Percentiles rank a stretch among this genome's conserved stretches.
Evolutionary conservation across 2,113 vertebrate genomes (phyloP).

Genomic region (Apteryx mantelli): DNA sequence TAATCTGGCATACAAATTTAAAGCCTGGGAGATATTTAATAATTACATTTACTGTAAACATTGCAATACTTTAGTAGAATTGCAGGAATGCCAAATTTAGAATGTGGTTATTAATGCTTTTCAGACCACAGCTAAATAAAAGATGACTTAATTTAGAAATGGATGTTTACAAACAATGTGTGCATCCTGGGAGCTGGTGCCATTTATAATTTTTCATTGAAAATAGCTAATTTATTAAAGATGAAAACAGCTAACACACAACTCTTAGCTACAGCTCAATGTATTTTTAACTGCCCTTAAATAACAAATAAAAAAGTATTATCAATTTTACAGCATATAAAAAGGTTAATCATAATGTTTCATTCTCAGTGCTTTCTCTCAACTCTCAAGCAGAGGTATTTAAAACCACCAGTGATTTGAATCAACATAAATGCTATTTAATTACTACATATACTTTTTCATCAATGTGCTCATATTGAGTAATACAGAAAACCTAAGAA

Average conservation of each 20-base stretch:
- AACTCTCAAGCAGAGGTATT: background rate
- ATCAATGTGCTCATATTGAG: background rate
- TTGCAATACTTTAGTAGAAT: background rate
- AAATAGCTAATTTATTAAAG: constrained; percentile 5
- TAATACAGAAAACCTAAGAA: background rate
- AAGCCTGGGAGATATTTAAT: constrained; percentile 32
- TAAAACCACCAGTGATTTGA: background rate
- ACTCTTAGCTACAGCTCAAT: background rate
- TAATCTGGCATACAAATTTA: constrained; percentile 61
- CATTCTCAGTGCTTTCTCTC: background rate
- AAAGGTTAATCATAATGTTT: background rate
- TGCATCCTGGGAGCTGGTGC: background rate
- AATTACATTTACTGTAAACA: constrained; percentile 5
- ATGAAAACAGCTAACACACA: background rate
- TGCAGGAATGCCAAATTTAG: background rate
- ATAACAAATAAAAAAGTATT: background rate
- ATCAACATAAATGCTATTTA: background rate
- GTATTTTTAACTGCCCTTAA: background rate
- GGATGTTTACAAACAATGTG: background rate
- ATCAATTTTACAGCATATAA: background rate
- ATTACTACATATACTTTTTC: background rate
- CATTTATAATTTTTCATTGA: background rate
- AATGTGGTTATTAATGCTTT: constrained; percentile 8
- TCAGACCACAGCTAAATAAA: background rate
- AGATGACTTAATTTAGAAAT: constrained; percentile 3